Evolutionary conservation across 2,113 vertebrate species (phyloP), one percentile per base, ranked within the genome.

Genomic region (Tragulus kanchil): DNA sequence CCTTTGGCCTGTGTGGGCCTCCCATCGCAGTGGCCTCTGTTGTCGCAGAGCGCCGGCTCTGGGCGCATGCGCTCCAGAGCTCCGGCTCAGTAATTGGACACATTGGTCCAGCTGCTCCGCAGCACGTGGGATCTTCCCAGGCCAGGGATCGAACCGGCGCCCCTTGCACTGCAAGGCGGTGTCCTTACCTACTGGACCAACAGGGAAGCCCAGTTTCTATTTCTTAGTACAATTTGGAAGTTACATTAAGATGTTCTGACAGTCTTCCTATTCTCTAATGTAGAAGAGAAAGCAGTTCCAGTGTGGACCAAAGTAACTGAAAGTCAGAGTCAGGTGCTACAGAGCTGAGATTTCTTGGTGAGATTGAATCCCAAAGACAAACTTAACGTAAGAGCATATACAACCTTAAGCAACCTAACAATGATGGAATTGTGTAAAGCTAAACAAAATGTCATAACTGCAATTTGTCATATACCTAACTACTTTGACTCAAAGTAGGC

Each of bases 311-410:
- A 64, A 92, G n/a, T 64, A 77, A 62, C 31, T 50, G 26, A 88
- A 83, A 84, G 42, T 75, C 78, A 83, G 54, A 48, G 19, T 36
- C 50, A 28, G 2, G 2, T 67, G 83, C 7, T 62, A 4, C 2
- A 13, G 26, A 91, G 79, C 48, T 58, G 16, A 85, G n/a, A 19
- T 26, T 54, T 84, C 56, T 87, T 52, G 21, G 10, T 71, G 31
- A 94, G 17, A 92, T 69, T 25, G 25, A 94, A 85, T 83, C 36
- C 48, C 58, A 69, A 86, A 92, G 26, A 89, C 36, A 71, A 96
- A 73, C 28, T 59, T 73, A 90, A 75, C 11, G 19, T 19, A 69
- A 67, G n/a, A 26, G 48, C 61, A 67, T 52, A 31, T 7, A 17
- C 61, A 92, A 28, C 25, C n/a, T 82, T 67, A 92, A 25, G 5